Base-by-base conservation (phyloP, 2,113 vertebrate genomes). In the Motacilla alba region DNA sequence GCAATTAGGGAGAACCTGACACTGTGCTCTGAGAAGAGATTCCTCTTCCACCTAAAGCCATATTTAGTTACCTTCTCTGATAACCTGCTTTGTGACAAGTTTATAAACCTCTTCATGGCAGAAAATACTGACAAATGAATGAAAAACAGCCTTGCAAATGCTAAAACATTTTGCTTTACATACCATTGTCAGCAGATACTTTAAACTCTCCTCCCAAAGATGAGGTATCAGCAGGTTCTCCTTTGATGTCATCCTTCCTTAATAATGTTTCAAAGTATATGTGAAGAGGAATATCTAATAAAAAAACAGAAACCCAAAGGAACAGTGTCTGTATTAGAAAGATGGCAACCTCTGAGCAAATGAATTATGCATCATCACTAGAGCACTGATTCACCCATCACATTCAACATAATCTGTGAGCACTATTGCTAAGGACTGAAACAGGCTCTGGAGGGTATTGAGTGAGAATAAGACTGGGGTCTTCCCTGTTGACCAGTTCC, bases 211-310 rank as follows among this genome's bases (percentile, higher is more conserved):
- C 90, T 95, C 87, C 89, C 19, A 97, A 84, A 87, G 95, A 91
- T 73, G 97, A 96, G 50, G 85, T 91, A 96, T 97, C 96, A 87
- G 94, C 84, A 89, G 94, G 85, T 87, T 97, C 94, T 95, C 94
- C 97, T 95, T 97, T 98, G 93, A 98, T 91, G 97, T 98, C 98
- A 92, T 97, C 97, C 74, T 97, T 98, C 93, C 87, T 98, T 33
- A 96, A 94, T 80, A 98, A 85, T 20, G 95, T 97, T 97, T 98
- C 98, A 73, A 98, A 96, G 85, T 97, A 97, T 88, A 98, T 79
- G 86, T 97, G 96, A 84, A 96, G 96, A 91, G 98, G 97, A 89
- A 97, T 97, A 95, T 98, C 99, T 99, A 95, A 68, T 90, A 68
- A 81, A 90, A 88, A 94, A 85, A 10, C 14, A 78, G 69, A 70